phyloP scores from a whole-genome alignment of 1,140 invertebrate species.

The Choristoneura fumiferana region DNA sequence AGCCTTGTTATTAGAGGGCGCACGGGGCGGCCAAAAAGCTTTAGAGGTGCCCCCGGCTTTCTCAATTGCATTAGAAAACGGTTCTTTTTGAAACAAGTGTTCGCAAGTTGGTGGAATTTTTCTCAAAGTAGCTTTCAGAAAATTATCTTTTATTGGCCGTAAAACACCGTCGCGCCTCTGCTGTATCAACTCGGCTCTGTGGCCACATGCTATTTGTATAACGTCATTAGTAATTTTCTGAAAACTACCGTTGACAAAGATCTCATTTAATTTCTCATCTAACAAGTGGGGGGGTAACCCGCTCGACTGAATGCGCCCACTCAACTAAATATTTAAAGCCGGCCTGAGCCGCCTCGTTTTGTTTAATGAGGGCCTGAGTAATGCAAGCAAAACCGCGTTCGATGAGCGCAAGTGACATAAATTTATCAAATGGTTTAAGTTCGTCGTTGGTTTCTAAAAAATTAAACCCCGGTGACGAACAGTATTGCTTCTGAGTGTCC shows the following conservation, averaged over 20 bases:
- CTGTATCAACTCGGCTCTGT: constrained; percentile 14
- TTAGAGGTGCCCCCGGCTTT: not conserved
- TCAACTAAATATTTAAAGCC: not conserved
- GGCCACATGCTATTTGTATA: constrained; percentile 6
- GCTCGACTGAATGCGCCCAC: not conserved
- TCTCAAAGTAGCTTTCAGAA: not conserved
- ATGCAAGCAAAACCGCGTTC: not conserved
- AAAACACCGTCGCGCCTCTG: constrained; percentile 7
- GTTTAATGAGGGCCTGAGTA: not conserved
- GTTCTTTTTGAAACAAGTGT: not conserved
- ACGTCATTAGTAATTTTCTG: not conserved
- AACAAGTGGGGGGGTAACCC: not conserved
- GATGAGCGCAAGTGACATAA: not conserved
- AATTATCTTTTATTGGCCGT: not conserved
- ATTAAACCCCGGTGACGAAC: not conserved
- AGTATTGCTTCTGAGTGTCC: not conserved
- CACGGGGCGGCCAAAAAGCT: not conserved
- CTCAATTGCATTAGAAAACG: not conserved
- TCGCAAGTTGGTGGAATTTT: constrained; percentile 18
- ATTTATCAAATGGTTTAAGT: not conserved
- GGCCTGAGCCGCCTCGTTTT: not conserved
- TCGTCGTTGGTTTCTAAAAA: not conserved
- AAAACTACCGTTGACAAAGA: not conserved
- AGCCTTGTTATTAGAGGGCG: not conserved
- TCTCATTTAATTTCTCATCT: not conserved